Base-by-base conservation (phyloP, 2,888 invertebrate species). In the Pasiphila rectangulata region DNA sequence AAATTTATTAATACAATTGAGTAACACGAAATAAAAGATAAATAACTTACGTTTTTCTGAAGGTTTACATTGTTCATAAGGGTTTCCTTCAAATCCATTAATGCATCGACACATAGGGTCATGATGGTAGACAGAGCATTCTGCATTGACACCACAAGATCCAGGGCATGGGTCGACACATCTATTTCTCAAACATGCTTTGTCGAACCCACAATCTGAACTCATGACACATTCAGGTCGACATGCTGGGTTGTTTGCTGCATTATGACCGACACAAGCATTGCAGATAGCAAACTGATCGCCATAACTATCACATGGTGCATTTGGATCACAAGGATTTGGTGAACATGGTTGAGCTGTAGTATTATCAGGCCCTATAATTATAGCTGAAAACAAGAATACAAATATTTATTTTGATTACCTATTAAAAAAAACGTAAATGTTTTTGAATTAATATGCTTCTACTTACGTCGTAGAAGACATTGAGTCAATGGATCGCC, bases 401-500 rank as follows among this genome's bases (percentile, higher is more conserved):
- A n/a, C n/a, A n/a, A n/a, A n/a, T n/a, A n/a, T n/a, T n/a, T n/a
- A n/a, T n/a, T n/a, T n/a, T n/a, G n/a, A n/a, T n/a, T n/a, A n/a
- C n/a, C n/a, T n/a, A n/a, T n/a, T n/a, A n/a, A n/a, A n/a, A n/a
- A n/a, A n/a, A n/a, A n/a, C n/a, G n/a, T n/a, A n/a, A n/a, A n/a
- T n/a, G n/a, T n/a, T n/a, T n/a, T n/a, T n/a, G n/a, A n/a, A n/a
- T n/a, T n/a, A 36, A 40, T 39, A 49, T 15, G 17, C 6, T 27
- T 23, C 10, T 54, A 86, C 88, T 85, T 72, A 88, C 88, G 87
- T 71, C 83, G 70, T 57, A 85, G 83, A 49, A 92, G 88, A 74
- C 95, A 96, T 68, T 94, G 94, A 50, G 93, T 90, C 67, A 94
- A 92, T 12, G 95, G 93, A 88, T 96, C 94, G 44, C 96, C 97